Base-by-base conservation (phyloP, 2,888 invertebrate genomes). In the Lepidonotus clava region DNA sequence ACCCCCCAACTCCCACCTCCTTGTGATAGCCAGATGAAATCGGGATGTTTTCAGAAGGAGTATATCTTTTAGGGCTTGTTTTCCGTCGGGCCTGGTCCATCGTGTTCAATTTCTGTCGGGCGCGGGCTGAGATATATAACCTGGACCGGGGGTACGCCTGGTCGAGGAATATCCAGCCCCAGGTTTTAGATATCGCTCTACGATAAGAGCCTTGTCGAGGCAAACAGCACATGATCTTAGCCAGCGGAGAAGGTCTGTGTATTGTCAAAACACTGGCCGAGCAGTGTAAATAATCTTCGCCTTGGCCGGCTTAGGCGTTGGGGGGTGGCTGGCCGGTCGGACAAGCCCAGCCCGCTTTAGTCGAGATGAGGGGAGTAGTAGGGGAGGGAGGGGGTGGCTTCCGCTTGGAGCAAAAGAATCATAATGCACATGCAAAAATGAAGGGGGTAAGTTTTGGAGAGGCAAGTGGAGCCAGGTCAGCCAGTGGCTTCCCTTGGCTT, bases 191-290 rank as follows among this genome's bases (percentile, higher is more conserved):
- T 80, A 46, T 80, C 80, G 80, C 6, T 28, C 0, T 18, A 46
- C 51, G 80, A 80, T 80, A 80, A 80, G 80, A 41, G 46, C 46
- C 80, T 80, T 80, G 80, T 80, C 80, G 80, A 80, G 46, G 80
- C 80, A 80, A 80, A 80, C 46, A 80, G 41, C 80, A 80, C 80
- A 80, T 80, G 80, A 80, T 80, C 80, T 80, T 80, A 80, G 80
- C 80, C 80, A 80, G 80, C 28, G 51, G 18, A 46, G 46, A 80
- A 51, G 80, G 41, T 80, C 80, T 80, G 80, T 80, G 80, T 80
- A 80, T 80, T 80, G 80, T 80, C 80, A 80, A 80, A 80, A 80
- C 80, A 80, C 80, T 80, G 80, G 51, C 80, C 80, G 46, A 32
- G 80, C 80, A 80, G 51, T 46, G 80, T 80, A 80, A 80, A 80